Evolutionary conservation across 2,888 invertebrate genomes (phyloP).

Genomic region (Eurytoma adleriae): DNA sequence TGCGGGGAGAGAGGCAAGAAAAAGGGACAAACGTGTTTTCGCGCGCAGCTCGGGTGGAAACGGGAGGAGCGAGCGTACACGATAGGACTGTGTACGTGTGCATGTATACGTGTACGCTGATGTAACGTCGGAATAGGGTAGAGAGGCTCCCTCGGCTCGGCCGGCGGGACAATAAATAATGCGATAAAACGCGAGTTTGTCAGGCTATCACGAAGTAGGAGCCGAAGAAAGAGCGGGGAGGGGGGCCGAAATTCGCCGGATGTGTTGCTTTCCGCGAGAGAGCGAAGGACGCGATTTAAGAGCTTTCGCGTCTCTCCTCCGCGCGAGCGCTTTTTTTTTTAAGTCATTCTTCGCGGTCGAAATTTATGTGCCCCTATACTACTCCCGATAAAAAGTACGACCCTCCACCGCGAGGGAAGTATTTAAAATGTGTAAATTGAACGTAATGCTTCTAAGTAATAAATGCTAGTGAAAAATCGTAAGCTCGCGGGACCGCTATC

Average conservation of each 20-base stretch:
- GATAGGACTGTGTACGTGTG: not conserved
- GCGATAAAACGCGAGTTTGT: constrained; percentile 76
- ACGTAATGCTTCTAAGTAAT: constrained; percentile 50
- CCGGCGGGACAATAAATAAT: constrained; percentile 72
- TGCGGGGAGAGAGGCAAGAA: constrained; percentile 18
- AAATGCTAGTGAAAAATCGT: constrained; percentile 47
- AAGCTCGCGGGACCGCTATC: constrained; percentile 6
- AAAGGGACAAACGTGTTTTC: constrained; percentile 16
- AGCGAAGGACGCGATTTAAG: constrained; percentile 56
- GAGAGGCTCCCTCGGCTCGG: constrained; percentile 64
- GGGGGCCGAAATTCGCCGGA: constrained; percentile 54
- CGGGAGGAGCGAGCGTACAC: not conserved
- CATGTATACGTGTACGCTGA: constrained; percentile 22
- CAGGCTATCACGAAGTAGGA: constrained; percentile 69
- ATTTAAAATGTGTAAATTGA: constrained; percentile 57
- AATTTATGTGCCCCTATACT: constrained; percentile 50
- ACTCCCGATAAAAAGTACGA: constrained; percentile 48
- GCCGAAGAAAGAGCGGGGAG: constrained; percentile 33
- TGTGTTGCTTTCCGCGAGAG: constrained; percentile 55
- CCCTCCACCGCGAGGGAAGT: constrained; percentile 34
- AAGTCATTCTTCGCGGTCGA: constrained; percentile 26
- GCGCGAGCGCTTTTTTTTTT: constrained; percentile 7
- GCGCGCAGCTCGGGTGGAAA: not conserved
- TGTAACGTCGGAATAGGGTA: constrained; percentile 63
- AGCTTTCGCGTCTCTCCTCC: constrained; percentile 23